Conservation (phyloP, 1,140 invertebrate species). For the Drosophila sucinea region DNA sequence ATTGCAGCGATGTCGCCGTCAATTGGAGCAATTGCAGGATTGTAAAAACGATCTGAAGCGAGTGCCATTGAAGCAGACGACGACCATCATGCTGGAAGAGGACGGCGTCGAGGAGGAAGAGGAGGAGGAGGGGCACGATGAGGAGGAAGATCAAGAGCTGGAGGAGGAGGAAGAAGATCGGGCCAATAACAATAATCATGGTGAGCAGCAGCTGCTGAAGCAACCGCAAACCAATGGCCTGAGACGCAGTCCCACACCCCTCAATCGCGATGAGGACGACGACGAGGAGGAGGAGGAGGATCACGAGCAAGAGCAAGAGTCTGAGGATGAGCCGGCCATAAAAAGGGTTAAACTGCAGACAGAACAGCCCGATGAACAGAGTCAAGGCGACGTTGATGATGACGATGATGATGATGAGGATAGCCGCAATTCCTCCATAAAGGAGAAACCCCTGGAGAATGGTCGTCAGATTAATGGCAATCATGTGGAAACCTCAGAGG, state of each 20-base stretch:
- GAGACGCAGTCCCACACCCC: constrained; percentile 53
- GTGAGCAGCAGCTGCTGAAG: constrained; percentile 31
- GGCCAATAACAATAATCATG: constrained; percentile 65
- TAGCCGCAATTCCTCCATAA: background rate
- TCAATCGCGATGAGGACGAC: constrained; percentile 37
- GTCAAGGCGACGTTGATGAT: constrained; percentile 13
- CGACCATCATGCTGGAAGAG: constrained; percentile 26
- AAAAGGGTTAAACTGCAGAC: constrained; percentile 57
- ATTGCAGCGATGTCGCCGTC: constrained; percentile 67
- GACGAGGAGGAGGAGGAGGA: constrained; percentile 24
- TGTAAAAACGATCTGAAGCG: constrained; percentile 50
- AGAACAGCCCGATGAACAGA: constrained; percentile 17
- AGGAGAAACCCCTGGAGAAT: constrained; percentile 15
- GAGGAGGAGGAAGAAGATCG: constrained; percentile 58
- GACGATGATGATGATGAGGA: background rate
- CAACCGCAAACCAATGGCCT: constrained; percentile 52
- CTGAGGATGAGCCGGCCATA: constrained; percentile 36
- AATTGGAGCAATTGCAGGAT: constrained; percentile 50
- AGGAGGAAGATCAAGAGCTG: constrained; percentile 28
- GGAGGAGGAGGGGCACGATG: constrained; percentile 22
- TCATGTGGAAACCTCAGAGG: constrained; percentile 40
- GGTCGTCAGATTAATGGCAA: constrained; percentile 30
- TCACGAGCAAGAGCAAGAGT: constrained; percentile 1
- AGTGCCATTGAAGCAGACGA: constrained; percentile 59
- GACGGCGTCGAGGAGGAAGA: constrained; percentile 23